Conservation (phyloP, 2,888 invertebrate species). For the Neria commutata region DNA sequence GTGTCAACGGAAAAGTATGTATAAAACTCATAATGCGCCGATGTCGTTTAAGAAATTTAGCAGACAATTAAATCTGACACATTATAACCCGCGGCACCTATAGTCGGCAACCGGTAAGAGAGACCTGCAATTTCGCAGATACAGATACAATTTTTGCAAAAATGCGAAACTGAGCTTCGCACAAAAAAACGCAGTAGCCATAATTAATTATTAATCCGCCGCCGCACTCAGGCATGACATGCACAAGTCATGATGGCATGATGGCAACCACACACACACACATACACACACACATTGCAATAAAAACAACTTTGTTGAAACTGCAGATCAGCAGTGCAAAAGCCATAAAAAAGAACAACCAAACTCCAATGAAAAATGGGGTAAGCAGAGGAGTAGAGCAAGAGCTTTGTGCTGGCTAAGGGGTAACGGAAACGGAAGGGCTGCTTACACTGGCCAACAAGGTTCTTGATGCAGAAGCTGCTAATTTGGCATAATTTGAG, state of each 20-base stretch:
- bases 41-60: slow-evolving; percentile 18
- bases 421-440: too few species aligned
- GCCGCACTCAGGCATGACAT: slow-evolving; percentile 28
- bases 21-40: background rate
- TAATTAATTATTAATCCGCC: slow-evolving; percentile 27
- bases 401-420: too few species aligned
- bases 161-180: background rate
- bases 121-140: slow-evolving; percentile 3
- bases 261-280: background rate
- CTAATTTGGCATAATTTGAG: too few species aligned
- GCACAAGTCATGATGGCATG: slow-evolving; percentile 26
- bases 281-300: slow-evolving; percentile 9
- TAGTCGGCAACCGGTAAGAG: too few species aligned
- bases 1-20: background rate
- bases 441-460: too few species aligned
- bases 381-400: too few species aligned
- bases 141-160: background rate
- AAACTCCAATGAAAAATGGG: background rate
- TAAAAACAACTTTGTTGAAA: background rate
- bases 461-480: too few species aligned
- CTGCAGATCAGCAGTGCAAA: slow-evolving; percentile 24
- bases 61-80: slow-evolving; percentile 28
- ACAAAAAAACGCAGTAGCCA: slow-evolving; percentile 17
- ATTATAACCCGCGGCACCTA: too few species aligned
- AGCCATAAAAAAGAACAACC: slow-evolving; percentile 9